Conservation (phyloP, 2,797 vertebrate genomes). For the Phoxinus dragarum region DNA sequence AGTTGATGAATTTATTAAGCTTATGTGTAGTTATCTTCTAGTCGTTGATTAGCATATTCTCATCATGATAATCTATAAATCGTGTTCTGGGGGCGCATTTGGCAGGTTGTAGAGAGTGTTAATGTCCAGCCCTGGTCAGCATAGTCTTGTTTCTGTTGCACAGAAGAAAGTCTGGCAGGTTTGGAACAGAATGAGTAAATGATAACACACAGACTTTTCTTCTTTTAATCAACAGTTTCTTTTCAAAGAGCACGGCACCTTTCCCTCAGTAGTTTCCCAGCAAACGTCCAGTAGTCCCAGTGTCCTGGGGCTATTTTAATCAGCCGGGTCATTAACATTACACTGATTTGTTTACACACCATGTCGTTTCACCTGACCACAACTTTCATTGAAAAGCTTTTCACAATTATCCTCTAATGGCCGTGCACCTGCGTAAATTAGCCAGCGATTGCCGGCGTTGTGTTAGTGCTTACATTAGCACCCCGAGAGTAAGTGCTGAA, state of each 20-base stretch:
- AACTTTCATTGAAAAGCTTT: slow-evolving; percentile 47
- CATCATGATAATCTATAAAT: too few relatives aligned
- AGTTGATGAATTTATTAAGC: too few relatives aligned
- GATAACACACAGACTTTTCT: not conserved
- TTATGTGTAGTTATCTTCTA: too few relatives aligned
- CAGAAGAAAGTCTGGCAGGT: not conserved
- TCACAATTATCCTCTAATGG: slow-evolving; percentile 53
- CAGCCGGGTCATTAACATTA: slow-evolving; percentile 37
- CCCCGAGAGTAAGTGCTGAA: slow-evolving; percentile 25
- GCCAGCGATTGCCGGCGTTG: slow-evolving; percentile 30
- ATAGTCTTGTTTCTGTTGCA: not conserved
- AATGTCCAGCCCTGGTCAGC: too few relatives aligned
- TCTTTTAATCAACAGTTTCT: not conserved
- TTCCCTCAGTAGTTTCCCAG: not conserved
- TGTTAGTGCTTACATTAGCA: slow-evolving; percentile 49
- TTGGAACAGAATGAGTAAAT: not conserved
- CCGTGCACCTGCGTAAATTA: slow-evolving; percentile 51
- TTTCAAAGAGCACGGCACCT: not conserved
- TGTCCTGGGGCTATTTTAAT: slow-evolving; percentile 34
- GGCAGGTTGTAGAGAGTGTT: too few relatives aligned
- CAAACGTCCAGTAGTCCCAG: not conserved
- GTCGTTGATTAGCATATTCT: too few relatives aligned
- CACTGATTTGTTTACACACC: slow-evolving; percentile 47
- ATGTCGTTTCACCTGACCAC: slow-evolving; percentile 34
- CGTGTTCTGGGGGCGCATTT: too few relatives aligned